phyloP scores from a whole-genome alignment of 2,888 invertebrate species.

The Agonopterix subpropinquella region DNA sequence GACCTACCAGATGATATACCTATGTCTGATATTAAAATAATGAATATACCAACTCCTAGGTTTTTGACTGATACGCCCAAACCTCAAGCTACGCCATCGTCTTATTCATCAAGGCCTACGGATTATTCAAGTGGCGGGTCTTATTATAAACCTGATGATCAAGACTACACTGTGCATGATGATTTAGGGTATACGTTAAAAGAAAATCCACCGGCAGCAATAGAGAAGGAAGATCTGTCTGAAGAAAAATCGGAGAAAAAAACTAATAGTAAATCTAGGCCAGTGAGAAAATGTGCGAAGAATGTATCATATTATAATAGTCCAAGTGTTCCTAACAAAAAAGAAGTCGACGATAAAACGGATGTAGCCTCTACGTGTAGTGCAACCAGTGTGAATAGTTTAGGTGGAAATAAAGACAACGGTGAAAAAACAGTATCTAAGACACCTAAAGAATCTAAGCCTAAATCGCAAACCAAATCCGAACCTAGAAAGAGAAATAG shows the following conservation, averaged over 20 bases:
- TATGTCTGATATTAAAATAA: slow-evolving; percentile 73
- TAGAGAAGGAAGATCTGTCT: too few relatives aligned
- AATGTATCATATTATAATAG: slow-evolving; percentile 58
- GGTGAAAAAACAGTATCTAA: slow-evolving; percentile 9
- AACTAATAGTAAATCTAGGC: slow-evolving; percentile 29
- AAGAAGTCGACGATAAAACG: slow-evolving; percentile 24
- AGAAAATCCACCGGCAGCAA: slow-evolving; percentile 11
- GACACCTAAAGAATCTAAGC: slow-evolving; percentile 18
- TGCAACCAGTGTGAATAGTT: slow-evolving; percentile 28
- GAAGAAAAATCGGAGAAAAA: too few relatives aligned
- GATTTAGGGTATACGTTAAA: slow-evolving; percentile 41
- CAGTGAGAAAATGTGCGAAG: slow-evolving; percentile 59
- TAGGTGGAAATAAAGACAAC: slow-evolving; percentile 23
- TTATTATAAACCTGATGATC: slow-evolving; percentile 79
- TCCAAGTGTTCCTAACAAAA: slow-evolving; percentile 23
- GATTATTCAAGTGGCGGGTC: slow-evolving; percentile 79
- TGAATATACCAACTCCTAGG: slow-evolving; percentile 74
- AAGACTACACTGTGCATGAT: slow-evolving; percentile 55
- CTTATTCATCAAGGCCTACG: slow-evolving; percentile 65
- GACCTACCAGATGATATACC: slow-evolving; percentile 53
- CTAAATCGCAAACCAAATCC: slow-evolving; percentile 20
- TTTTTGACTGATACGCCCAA: slow-evolving; percentile 65
- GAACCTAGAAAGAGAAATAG: slow-evolving; percentile 14
- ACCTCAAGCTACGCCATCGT: slow-evolving; percentile 50
- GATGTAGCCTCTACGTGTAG: slow-evolving; percentile 33